Evolutionary conservation across 2,797 vertebrate species (phyloP), one percentile per base, ranked within the genome.

Genomic region (Myotis planiceps): DNA sequence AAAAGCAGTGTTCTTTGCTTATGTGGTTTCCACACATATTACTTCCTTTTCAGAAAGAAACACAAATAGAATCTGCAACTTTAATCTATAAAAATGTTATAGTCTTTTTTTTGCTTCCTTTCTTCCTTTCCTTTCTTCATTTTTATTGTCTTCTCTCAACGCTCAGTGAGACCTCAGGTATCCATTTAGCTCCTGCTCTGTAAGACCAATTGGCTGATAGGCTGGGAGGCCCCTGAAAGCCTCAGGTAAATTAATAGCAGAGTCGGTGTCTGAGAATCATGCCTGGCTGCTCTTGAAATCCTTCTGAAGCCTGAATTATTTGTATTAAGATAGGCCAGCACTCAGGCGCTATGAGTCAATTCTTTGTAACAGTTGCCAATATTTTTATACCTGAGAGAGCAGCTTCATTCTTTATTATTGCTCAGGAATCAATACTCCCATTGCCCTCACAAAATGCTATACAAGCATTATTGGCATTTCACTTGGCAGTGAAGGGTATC

Each of bases 391-490:
- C 98, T 99, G 98, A 99, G 98, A 99, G 98, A 99, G 98, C 98
- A 92, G 98, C 98, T 99, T 98, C 98, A 99, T 99, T 99, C 99
- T 99, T 99, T 99, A 99, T 99, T 99, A 99, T 99, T 98, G 98
- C 98, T 98, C 97, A 98, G 98, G 98, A 99, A 99, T 99, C 99
- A 99, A 99, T 99, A 99, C 98, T 99, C 98, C 98, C 99, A 99
- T 99, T 99, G 99, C 99, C 99, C 99, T 99, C 99, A 99, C 99
- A 99, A 99, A 99, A 99, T 99, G 99, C 99, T 99, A 99, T 99
- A 99, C 99, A 99, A 99, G 99, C 99, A 99, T 99, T 99, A 99
- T 99, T 99, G 99, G 99, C 99, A 99, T 99, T 99, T 99, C 99
- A 98, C 98, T 99, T 99, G 98, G 98, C 98, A 99, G 99, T 98